phyloP scores from a whole-genome alignment of 2,888 invertebrate species.

The Melipona bicolor region DNA sequence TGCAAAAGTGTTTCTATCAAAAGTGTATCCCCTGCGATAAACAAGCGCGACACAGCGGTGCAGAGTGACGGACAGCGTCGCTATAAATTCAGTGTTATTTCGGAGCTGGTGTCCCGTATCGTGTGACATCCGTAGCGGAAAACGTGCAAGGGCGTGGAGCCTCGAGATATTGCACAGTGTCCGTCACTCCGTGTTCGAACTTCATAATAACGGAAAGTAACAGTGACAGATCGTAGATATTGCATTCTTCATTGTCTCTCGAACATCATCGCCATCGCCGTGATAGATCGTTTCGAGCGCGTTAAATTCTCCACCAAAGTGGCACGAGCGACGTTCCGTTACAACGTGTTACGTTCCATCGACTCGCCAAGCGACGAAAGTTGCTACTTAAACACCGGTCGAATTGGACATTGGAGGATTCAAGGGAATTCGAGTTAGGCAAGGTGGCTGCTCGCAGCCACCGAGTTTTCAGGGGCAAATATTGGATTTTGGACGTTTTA shows the following conservation, averaged over 20 bases:
- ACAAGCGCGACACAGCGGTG: conserved; percentile 16
- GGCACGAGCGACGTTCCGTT: conserved; percentile 14
- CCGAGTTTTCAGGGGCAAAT: neutral
- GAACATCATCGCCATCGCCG: conserved; percentile 25
- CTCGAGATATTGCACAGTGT: conserved; percentile 48
- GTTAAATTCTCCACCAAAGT: neutral
- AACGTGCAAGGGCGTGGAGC: conserved; percentile 44
- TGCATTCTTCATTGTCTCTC: conserved; percentile 40
- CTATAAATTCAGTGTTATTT: conserved; percentile 58
- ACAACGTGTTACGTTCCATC: neutral
- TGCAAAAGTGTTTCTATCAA: conserved; percentile 24
- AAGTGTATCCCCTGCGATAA: conserved; percentile 2
- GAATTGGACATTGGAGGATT: neutral
- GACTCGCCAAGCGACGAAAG: neutral
- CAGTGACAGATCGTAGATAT: conserved; percentile 43
- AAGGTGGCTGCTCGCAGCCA: no score
- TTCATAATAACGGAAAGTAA: conserved; percentile 57
- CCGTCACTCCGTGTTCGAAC: conserved; percentile 41
- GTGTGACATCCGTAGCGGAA: conserved; percentile 55
- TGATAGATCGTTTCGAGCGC: conserved; percentile 8
- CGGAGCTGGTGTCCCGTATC: conserved; percentile 39
- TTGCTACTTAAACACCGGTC: neutral
- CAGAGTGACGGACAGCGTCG: conserved; percentile 34
- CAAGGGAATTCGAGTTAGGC: neutral
- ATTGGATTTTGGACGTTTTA: neutral